phyloP scores from a whole-genome alignment of 1,140 invertebrate species.

The Physella acuta region DNA sequence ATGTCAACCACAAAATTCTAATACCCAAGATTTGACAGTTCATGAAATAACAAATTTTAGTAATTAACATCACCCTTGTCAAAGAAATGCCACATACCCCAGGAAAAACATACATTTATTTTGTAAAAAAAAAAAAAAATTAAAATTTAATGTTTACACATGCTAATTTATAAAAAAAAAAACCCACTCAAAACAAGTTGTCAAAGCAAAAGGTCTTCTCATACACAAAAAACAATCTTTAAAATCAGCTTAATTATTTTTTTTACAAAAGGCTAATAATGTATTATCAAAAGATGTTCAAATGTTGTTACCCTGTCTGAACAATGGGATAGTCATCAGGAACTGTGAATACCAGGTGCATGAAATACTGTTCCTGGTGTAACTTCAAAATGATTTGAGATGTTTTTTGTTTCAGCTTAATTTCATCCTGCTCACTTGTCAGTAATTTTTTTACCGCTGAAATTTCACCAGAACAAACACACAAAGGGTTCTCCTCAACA shows the following conservation, averaged over 20 bases:
- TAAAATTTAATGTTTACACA: no score
- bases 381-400: slow-evolving; percentile 68
- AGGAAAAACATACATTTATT: no score
- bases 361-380: slow-evolving; percentile 66
- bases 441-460: slow-evolving; percentile 65
- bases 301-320: slow-evolving; percentile 63
- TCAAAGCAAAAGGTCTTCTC: neutral
- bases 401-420: slow-evolving; percentile 72
- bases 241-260: neutral
- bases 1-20: no score
- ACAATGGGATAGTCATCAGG: slow-evolving; percentile 70
- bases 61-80: no score
- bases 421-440: slow-evolving; percentile 60
- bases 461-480: slow-evolving; percentile 76
- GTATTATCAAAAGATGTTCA: neutral
- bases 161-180: no score
- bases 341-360: slow-evolving; percentile 66
- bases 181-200: no score
- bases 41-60: no score
- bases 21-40: no score
- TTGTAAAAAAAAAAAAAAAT: no score
- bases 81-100: no score
- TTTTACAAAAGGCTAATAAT: neutral
- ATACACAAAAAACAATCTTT: no score
- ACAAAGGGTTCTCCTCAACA: slow-evolving; percentile 73